Conservation (phyloP, 2,888 invertebrate species). For the Pheosia gnoma region DNA sequence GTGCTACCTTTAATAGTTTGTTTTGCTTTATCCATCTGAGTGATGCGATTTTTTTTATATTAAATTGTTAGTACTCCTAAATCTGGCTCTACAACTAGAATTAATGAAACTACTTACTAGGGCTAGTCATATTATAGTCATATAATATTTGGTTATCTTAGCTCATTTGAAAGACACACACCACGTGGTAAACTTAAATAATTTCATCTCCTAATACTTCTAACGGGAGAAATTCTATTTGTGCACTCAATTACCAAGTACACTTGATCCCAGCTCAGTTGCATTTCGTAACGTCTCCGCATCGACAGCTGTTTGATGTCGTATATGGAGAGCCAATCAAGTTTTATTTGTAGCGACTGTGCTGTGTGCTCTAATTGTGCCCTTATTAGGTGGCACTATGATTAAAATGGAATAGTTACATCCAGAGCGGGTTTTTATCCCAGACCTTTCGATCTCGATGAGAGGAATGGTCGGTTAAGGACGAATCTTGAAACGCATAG, state of each 20-base stretch:
- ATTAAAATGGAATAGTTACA: neutral
- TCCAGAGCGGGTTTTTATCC: neutral
- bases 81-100: too few relatives aligned
- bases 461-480: too few relatives aligned
- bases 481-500: too few relatives aligned
- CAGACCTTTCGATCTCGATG: too few relatives aligned
- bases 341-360: neutral
- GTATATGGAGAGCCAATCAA: slow-evolving; percentile 4
- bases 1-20: neutral
- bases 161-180: too few relatives aligned
- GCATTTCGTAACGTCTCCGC: neutral
- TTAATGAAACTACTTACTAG: too few relatives aligned
- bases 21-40: neutral
- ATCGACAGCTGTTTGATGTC: neutral
- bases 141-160: too few relatives aligned
- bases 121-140: too few relatives aligned
- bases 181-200: neutral
- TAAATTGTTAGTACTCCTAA: too few relatives aligned
- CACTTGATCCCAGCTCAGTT: neutral
- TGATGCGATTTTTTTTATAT: neutral
- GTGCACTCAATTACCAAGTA: neutral
- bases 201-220: neutral
- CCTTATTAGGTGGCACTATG: neutral
- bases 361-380: neutral
- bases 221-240: slow-evolving; percentile 1